These are phyloP conservation scores for Pogonus chalceus DNA, from an alignment of 1,140 invertebrate genomes.

Conservation along the genomic window DNA sequence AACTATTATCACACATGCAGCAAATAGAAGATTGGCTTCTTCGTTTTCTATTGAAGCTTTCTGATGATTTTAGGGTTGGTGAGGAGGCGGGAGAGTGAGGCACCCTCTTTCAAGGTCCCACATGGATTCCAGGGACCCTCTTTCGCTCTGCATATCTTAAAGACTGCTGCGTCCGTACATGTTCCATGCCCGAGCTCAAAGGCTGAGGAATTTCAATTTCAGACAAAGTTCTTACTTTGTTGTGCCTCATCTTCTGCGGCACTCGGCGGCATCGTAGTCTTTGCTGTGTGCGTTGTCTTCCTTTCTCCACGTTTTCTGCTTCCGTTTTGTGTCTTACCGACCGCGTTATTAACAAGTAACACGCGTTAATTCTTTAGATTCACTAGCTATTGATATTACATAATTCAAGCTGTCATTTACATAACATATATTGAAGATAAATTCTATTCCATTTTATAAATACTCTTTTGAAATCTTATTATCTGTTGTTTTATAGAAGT, in stretches of 20 bases:
- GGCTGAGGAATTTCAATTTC: slow-evolving; percentile 10
- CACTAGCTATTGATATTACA: too few species aligned
- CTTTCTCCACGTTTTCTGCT: background rate
- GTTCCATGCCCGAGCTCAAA: slow-evolving; percentile 5
- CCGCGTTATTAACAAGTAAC: background rate
- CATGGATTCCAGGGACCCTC: background rate
- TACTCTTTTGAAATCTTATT: too few species aligned
- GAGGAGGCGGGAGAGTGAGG: too few species aligned
- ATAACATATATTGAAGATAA: too few species aligned
- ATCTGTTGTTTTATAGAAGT: too few species aligned
- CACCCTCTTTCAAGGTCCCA: background rate
- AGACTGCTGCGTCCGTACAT: slow-evolving; percentile 5
- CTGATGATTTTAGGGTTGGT: too few species aligned
- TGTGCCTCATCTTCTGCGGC: background rate
- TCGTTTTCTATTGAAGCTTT: too few species aligned
- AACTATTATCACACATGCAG: too few species aligned
- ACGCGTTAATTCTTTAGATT: too few species aligned
- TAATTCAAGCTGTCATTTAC: too few species aligned
- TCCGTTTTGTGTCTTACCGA: background rate
- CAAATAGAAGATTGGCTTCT: too few species aligned
- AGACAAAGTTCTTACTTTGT: slow-evolving; percentile 8
- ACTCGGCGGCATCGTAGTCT: background rate
- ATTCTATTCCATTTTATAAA: too few species aligned
- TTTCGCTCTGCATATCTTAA: slow-evolving; percentile 4
- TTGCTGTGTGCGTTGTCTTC: background rate